Conservation (phyloP, 2,888 invertebrate species). For the Agapostemon virescens region DNA sequence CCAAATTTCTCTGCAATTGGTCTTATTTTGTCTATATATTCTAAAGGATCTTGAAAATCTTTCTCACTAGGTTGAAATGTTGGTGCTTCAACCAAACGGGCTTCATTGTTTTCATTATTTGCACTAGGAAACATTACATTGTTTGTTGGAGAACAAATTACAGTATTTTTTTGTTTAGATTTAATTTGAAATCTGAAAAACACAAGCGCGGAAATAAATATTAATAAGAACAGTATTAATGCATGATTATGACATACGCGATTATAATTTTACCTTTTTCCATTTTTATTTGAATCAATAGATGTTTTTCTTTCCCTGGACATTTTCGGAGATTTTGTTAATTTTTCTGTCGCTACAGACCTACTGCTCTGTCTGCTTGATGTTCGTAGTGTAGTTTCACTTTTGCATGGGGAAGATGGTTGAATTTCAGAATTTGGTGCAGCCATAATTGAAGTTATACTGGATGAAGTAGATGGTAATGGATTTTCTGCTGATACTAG, state of each 20-base stretch:
- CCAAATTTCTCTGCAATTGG: slow-evolving; percentile 90
- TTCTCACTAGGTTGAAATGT: slow-evolving; percentile 90
- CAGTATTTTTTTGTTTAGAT: slow-evolving; percentile 66
- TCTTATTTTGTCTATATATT: slow-evolving; percentile 90
- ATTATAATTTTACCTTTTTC: slow-evolving; percentile 64
- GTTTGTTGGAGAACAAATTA: slow-evolving; percentile 68
- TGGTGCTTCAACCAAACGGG: slow-evolving; percentile 87
- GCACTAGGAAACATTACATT: slow-evolving; percentile 71
- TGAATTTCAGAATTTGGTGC: slow-evolving; percentile 27
- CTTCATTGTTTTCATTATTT: slow-evolving; percentile 72
- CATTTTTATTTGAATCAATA: slow-evolving; percentile 69
- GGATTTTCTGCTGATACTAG: slow-evolving; percentile 59
- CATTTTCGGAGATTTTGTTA: slow-evolving; percentile 68
- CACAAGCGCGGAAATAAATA: background rate
- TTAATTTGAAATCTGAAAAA: slow-evolving; percentile 68
- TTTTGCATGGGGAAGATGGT: slow-evolving; percentile 40
- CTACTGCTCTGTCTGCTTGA: slow-evolving; percentile 35
- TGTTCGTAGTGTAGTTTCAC: slow-evolving; percentile 35
- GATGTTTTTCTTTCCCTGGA: slow-evolving; percentile 71
- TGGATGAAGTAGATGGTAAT: slow-evolving; percentile 65
- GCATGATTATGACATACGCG: background rate
- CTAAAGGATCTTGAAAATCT: slow-evolving; percentile 92
- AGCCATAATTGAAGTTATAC: slow-evolving; percentile 10
- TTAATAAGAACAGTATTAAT: background rate
- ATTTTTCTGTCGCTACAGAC: slow-evolving; percentile 59